Conservation (phyloP, 2,888 invertebrate genomes). For the Andrena flavipes region DNA sequence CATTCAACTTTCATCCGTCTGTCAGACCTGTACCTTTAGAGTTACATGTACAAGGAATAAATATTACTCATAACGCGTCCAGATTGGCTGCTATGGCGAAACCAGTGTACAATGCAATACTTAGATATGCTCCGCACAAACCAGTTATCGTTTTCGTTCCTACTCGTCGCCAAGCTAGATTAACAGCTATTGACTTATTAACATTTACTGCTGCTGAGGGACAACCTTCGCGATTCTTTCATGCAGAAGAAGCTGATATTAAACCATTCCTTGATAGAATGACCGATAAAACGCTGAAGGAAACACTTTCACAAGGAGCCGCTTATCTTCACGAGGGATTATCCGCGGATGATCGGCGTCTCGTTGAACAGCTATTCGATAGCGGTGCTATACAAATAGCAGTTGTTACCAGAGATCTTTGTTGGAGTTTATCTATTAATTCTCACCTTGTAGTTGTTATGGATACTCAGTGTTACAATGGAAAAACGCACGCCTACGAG, state of each 20-base stretch:
- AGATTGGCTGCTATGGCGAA: constrained; percentile 99
- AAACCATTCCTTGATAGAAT: constrained; percentile 95
- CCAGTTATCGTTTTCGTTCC: constrained; percentile 97
- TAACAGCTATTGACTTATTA: constrained; percentile 98
- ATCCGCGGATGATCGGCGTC: constrained; percentile 92
- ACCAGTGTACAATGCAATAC: constrained; percentile 97
- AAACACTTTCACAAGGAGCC: constrained; percentile 97
- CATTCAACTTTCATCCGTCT: constrained; percentile 99
- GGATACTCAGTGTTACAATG: constrained; percentile 94
- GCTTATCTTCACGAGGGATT: constrained; percentile 99
- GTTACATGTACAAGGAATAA: constrained; percentile 97
- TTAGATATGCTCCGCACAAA: constrained; percentile 92
- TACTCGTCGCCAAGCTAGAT: constrained; percentile 94
- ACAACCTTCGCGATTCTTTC: constrained; percentile 94
- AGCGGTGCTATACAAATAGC: constrained; percentile 97
- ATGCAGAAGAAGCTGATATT: constrained; percentile 94
- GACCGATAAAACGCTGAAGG: constrained; percentile 95
- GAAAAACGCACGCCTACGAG: constrained; percentile 93
- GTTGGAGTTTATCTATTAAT: constrained; percentile 96
- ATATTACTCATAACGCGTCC: constrained; percentile 98
- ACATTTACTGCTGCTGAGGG: constrained; percentile 97
- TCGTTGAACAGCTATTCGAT: constrained; percentile 97
- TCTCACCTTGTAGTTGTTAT: constrained; percentile 98
- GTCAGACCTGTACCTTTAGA: constrained; percentile 98
- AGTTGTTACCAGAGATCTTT: constrained; percentile 96